These are phyloP conservation scores for Zalophus californianus DNA, from an alignment of 2,797 vertebrate species.

Conservation along the genomic window DNA sequence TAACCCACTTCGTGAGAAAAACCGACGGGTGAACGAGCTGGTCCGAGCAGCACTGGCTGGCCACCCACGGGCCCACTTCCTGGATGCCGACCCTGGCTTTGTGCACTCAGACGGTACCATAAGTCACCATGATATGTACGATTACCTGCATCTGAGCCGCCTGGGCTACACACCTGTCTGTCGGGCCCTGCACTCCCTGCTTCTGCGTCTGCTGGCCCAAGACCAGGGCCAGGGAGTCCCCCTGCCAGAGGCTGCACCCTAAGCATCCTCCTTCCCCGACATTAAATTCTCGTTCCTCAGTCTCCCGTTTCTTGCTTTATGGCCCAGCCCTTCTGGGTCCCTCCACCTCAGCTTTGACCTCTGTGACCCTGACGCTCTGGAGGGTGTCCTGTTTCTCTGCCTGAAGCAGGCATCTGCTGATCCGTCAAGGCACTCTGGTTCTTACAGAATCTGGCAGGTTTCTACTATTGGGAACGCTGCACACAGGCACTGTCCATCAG, in stretches of 20 bases:
- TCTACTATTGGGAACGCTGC: neutral
- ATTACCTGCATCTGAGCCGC: conserved; percentile 95
- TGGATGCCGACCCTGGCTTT: conserved; percentile 93
- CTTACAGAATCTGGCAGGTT: neutral
- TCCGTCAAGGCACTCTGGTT: neutral
- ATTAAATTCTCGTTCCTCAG: conserved; percentile 67
- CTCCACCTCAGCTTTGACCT: neutral
- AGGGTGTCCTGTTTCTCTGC: neutral
- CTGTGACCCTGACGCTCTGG: neutral
- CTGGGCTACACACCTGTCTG: conserved; percentile 93
- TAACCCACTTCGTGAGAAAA: conserved; percentile 93
- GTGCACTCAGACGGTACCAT: conserved; percentile 94
- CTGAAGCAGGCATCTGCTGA: neutral
- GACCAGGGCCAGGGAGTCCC: conserved; percentile 72
- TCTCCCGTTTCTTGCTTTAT: conserved; percentile 17
- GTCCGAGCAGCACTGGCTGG: conserved; percentile 87
- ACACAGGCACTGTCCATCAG: neutral
- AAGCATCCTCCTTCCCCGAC: neutral
- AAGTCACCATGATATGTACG: conserved; percentile 95
- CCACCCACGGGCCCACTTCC: conserved; percentile 89
- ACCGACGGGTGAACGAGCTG: conserved; percentile 91
- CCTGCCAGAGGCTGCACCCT: conserved; percentile 54
- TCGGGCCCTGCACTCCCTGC: conserved; percentile 89
- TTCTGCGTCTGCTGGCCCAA: conserved; percentile 90
- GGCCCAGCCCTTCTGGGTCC: neutral